Evolutionary conservation across 2,888 invertebrate species (phyloP).

Genomic region (Meghimatium bilineatum): DNA sequence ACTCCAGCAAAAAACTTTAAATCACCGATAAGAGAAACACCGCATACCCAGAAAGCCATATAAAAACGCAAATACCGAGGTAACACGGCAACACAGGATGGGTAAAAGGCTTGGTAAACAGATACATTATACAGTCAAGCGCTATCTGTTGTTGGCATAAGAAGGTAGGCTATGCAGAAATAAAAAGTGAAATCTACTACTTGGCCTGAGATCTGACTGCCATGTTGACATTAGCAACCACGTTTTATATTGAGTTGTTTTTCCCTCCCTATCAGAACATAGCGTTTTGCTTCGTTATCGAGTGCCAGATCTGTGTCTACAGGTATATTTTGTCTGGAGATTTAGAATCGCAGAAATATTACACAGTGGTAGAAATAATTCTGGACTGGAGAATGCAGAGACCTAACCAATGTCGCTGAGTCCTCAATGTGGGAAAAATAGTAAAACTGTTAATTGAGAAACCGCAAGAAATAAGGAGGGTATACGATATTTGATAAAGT

Average conservation of each 20-base stretch:
- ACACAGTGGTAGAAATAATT: no score
- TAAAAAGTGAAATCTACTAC: background rate
- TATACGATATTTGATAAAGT: no score
- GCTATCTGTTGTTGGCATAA: background rate
- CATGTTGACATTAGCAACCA: background rate
- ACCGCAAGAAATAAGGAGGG: no score
- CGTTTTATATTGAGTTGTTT: no score
- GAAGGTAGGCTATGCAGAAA: background rate
- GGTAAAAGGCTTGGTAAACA: conserved; percentile 7
- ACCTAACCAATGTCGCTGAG: no score
- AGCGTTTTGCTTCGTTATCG: background rate
- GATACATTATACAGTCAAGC: conserved; percentile 12
- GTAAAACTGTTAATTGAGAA: no score
- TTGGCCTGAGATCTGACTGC: background rate
- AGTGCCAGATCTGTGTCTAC: background rate
- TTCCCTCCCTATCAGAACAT: background rate
- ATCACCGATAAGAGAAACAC: background rate
- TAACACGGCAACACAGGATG: background rate
- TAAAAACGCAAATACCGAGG: background rate
- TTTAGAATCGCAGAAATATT: no score
- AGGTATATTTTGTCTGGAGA: no score
- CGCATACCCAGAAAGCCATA: background rate
- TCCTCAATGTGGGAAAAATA: no score
- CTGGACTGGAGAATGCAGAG: no score
- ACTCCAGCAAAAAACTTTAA: no score